Conservation (phyloP, 2,888 invertebrate species). For the Deilephila porcellus region DNA sequence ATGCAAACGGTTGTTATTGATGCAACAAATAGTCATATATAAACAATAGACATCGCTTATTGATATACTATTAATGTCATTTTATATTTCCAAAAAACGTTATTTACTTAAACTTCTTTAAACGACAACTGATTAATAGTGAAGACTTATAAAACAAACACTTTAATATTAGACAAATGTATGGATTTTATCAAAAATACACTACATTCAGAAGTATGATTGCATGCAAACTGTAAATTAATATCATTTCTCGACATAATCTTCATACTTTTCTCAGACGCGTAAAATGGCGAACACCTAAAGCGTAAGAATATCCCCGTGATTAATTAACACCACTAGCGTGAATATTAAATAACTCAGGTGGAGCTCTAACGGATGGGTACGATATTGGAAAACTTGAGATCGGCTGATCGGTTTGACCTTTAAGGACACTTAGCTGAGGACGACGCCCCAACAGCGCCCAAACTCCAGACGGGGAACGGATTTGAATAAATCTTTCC, state of each 20-base stretch:
- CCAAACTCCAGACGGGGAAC: conserved; percentile 41
- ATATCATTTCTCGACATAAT: too few relatives aligned
- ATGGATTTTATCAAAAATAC: too few relatives aligned
- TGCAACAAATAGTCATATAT: neutral
- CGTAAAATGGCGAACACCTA: neutral
- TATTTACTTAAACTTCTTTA: too few relatives aligned
- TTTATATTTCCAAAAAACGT: too few relatives aligned
- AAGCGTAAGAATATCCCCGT: neutral
- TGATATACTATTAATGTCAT: too few relatives aligned
- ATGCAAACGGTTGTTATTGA: neutral
- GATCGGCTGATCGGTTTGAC: conserved; percentile 34
- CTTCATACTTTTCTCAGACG: neutral
- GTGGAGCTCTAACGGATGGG: conserved; percentile 27
- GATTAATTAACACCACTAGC: conserved; percentile 17
- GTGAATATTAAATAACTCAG: conserved; percentile 33
- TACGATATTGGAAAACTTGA: conserved; percentile 41
- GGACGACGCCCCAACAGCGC: conserved; percentile 19
- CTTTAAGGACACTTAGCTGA: conserved; percentile 22
- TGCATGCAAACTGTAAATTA: too few relatives aligned
- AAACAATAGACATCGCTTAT: too few relatives aligned
- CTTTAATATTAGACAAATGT: too few relatives aligned
- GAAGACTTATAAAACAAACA: too few relatives aligned
- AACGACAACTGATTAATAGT: too few relatives aligned
- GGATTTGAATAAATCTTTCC: conserved; percentile 55
- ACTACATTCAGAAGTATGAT: too few relatives aligned